Percentiles rank a stretch among this genome's conserved stretches.
phyloP scores from a whole-genome alignment of 1,140 invertebrate species.

The Heliconius congener region DNA sequence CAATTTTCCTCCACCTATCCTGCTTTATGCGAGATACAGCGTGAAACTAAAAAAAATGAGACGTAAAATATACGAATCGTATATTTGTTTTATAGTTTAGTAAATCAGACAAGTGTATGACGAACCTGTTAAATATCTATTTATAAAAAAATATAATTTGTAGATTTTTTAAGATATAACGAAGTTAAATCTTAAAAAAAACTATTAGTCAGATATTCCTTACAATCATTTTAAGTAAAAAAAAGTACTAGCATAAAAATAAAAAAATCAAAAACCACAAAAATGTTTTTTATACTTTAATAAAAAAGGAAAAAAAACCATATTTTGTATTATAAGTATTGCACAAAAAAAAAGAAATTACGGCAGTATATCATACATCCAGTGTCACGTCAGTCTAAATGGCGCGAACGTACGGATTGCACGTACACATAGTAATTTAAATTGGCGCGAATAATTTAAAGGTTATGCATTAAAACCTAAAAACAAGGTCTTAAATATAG shows the following conservation, averaged over 20 bases:
- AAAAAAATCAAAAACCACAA: no score
- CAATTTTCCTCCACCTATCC: neutral
- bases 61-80: no score
- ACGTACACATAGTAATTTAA: conserved; percentile 29
- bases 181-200: no score
- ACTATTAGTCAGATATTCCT: no score
- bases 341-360: neutral
- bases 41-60: neutral
- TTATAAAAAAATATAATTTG: no score
- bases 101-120: no score
- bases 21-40: neutral
- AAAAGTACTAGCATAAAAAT: no score
- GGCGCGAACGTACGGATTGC: conserved; percentile 21
- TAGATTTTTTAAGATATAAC: no score
- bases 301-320: neutral
- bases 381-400: conserved; percentile 27
- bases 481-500: conserved; percentile 7
- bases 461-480: conserved; percentile 13
- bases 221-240: no score
- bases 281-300: no score
- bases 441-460: conserved; percentile 28
- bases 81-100: no score
- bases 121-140: no score
- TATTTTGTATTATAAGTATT: neutral
- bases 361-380: conserved; percentile 6